Evolutionary conservation across 2,888 invertebrate species (phyloP), one percentile per base, ranked within the genome.

Genomic region (Sepioteuthis lessoniana): DNA sequence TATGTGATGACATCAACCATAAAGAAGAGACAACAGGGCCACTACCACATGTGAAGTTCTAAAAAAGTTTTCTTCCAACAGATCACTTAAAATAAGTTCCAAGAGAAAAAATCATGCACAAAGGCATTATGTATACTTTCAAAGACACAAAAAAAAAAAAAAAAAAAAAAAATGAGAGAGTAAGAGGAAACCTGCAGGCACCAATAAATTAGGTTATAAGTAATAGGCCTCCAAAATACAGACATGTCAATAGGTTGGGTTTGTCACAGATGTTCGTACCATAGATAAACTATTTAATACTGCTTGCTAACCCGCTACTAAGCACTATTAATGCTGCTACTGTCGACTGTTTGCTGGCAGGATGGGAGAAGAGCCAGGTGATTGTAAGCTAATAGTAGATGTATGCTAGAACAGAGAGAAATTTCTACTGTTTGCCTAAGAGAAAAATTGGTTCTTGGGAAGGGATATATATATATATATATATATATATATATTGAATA

Each of bases 31-130:
- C 42, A 42, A 55, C 55, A 55, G 55, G 21, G 7, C 55, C 55
- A 42, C 42, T 7, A 55, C 55, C 55, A 55, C 55, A 55, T 4
- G 55, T 28, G 55, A 4, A 55, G 25, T 21, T 21, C 25, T 25
- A 55, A 55, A 25, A 55, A 55, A 35, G 76, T 76, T 76, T 19
- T 35, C n/a, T n/a, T 35, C 35, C 76, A 76, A 76, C 13, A n/a
- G 76, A n/a, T n/a, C 76, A 76, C n/a, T n/a, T 13, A 76, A 76
- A 76, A 76, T n/a, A 76, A 76, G n/a, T 76, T 76, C 76, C 76
- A n/a, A n/a, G 16, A 76, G 2, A 35, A 16, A 35, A 76, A 76
- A 42, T 7, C 25, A 25, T 28, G 55, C 25, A 55, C 55, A 55
- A 76, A 76, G 76, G n/a, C 2, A 35, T 16, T 10, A 76, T 31